These are phyloP conservation scores for Lampris megalopsis DNA, from an alignment of 2,113 vertebrate species.

Conservation along the genomic window DNA sequence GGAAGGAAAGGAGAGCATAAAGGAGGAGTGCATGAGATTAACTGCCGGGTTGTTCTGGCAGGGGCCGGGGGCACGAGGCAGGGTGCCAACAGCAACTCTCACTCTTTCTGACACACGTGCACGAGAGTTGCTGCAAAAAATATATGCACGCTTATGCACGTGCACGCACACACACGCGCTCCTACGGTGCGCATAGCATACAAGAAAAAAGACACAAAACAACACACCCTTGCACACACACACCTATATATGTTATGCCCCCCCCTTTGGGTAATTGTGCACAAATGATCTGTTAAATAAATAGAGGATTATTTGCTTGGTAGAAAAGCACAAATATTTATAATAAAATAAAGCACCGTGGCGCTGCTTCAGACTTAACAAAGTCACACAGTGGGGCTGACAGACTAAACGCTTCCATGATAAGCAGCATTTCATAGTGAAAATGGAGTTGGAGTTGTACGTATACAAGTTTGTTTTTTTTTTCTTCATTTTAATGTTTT, in stretches of 20 bases:
- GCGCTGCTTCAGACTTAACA: constrained; percentile 53
- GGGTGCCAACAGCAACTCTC: constrained; percentile 68
- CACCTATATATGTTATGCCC: constrained; percentile 23
- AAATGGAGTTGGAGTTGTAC: constrained; percentile 29
- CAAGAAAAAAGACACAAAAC: neutral
- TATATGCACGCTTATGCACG: constrained; percentile 3
- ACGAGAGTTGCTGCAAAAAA: neutral
- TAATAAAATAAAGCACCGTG: constrained; percentile 44
- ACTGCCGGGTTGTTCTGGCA: constrained; percentile 62
- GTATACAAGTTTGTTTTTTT: too few species aligned
- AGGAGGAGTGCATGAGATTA: constrained; percentile 57
- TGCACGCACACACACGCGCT: neutral
- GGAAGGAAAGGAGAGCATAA: constrained; percentile 14
- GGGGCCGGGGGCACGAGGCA: constrained; percentile 36
- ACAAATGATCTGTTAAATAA: constrained; percentile 70
- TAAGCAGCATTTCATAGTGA: constrained; percentile 30
- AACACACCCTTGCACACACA: constrained; percentile 28
- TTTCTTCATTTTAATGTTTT: constrained; percentile 23
- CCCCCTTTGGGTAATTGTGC: constrained; percentile 35
- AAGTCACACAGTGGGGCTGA: constrained; percentile 46
- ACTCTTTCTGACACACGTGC: constrained; percentile 43
- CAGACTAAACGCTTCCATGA: constrained; percentile 17
- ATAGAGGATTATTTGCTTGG: constrained; percentile 65
- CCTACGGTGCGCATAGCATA: neutral
- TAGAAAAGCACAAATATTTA: constrained; percentile 72